phyloP scores from a whole-genome alignment of 2,888 invertebrate species.

The Lepas anatifera region DNA sequence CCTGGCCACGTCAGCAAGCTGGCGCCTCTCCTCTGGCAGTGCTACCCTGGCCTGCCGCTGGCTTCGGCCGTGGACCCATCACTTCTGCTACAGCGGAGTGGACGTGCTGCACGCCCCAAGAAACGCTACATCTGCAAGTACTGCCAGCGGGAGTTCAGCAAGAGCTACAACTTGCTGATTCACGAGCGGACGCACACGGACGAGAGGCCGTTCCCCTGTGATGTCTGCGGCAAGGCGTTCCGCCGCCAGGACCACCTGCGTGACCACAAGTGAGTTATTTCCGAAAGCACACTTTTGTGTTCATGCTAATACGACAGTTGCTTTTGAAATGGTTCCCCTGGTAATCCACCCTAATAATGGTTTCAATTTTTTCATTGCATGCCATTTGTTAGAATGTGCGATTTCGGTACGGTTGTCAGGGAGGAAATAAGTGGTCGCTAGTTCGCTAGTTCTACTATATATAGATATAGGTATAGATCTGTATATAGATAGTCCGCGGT shows the following conservation, averaged over 20 bases:
- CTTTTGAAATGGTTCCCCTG: too few species aligned
- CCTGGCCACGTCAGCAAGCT: background rate
- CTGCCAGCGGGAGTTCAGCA: slow-evolving; percentile 42
- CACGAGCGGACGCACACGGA: slow-evolving; percentile 45
- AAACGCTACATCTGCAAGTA: slow-evolving; percentile 43
- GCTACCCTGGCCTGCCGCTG: background rate
- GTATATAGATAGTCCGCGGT: too few species aligned
- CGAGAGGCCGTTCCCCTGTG: slow-evolving; percentile 43
- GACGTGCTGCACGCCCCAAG: slow-evolving; percentile 35
- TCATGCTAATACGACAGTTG: too few species aligned
- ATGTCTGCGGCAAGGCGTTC: slow-evolving; percentile 42
- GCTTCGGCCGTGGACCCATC: background rate
- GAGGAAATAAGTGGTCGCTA: too few species aligned
- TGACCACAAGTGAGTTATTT: slow-evolving; percentile 26
- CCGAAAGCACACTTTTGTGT: too few species aligned
- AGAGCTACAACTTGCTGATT: slow-evolving; percentile 43
- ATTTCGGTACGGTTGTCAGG: too few species aligned
- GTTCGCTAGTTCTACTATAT: too few species aligned
- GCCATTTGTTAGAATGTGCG: too few species aligned
- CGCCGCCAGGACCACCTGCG: slow-evolving; percentile 39
- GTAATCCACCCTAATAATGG: too few species aligned
- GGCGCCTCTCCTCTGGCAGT: background rate
- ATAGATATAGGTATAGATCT: too few species aligned
- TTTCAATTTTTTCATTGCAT: too few species aligned
- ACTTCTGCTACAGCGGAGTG: background rate